These are phyloP conservation scores for Drosophila guanche DNA, from an alignment of 1,140 invertebrate genomes.

Conservation along the genomic window DNA sequence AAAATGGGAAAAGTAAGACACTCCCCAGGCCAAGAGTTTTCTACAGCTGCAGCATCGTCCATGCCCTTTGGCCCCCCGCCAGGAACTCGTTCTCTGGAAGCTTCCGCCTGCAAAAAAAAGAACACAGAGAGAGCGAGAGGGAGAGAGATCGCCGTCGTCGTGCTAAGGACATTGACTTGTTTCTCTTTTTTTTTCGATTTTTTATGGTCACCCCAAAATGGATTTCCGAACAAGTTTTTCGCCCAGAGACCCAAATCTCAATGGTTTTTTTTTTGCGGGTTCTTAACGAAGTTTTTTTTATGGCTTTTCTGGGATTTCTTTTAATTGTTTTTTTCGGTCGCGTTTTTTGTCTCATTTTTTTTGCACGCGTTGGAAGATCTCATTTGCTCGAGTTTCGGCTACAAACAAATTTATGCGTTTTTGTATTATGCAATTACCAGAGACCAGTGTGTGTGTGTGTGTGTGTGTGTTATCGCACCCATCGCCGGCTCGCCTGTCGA, in stretches of 20 bases:
- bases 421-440: conserved; percentile 45
- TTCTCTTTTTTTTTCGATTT: background rate
- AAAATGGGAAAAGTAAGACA: too few species aligned
- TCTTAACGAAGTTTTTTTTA: conserved; percentile 28
- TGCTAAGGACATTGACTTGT: conserved; percentile 70
- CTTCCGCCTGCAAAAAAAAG: conserved; percentile 2
- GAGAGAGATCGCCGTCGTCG: conserved; percentile 22
- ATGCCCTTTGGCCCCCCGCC: too few species aligned
- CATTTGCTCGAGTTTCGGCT: conserved; percentile 49
- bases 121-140: background rate
- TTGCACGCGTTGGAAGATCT: background rate
- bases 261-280: conserved; percentile 13
- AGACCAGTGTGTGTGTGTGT: conserved; percentile 3
- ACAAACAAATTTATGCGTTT: conserved; percentile 11
- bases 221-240: conserved; percentile 65
- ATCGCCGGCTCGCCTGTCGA: conserved; percentile 58
- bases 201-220: conserved; percentile 43
- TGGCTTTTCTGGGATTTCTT: conserved; percentile 43
- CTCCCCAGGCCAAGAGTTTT: background rate
- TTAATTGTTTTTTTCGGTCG: conserved; percentile 29
- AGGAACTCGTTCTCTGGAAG: conserved; percentile 41
- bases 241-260: conserved; percentile 1
- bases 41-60: conserved; percentile 3
- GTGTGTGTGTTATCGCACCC: conserved; percentile 36
- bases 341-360: background rate